Evolutionary conservation across 1,140 invertebrate genomes (phyloP).

Genomic region (Pygmarrhopalites habei): DNA sequence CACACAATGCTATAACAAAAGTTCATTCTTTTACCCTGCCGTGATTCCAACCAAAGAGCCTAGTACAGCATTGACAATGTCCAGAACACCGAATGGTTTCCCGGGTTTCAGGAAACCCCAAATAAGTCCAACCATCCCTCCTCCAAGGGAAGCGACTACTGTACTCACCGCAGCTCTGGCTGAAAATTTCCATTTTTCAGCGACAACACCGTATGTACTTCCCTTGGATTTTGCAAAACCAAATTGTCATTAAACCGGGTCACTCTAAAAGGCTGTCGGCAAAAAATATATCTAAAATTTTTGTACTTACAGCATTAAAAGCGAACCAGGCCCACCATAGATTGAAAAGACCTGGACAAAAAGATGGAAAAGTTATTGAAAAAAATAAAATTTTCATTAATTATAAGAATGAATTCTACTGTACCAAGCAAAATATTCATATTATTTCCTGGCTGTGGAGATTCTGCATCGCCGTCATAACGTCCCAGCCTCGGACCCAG

Average conservation of each 20-base stretch:
- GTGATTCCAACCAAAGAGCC: conserved; percentile 21
- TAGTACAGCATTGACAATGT: conserved; percentile 20
- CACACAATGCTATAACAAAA: no score
- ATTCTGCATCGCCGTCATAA: conserved; percentile 44
- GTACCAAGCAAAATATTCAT: conserved; percentile 51
- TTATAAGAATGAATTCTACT: no score
- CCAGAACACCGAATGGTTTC: conserved; percentile 45
- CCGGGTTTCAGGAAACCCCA: conserved; percentile 46
- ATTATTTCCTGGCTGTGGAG: conserved; percentile 49
- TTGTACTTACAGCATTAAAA: no score
- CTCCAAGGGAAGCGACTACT: conserved; percentile 48
- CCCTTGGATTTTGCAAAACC: no score
- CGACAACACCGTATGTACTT: conserved; percentile 49
- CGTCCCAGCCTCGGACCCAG: conserved; percentile 50
- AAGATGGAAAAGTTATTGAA: no score
- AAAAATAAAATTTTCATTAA: no score
- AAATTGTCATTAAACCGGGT: no score
- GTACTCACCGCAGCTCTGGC: conserved; percentile 50
- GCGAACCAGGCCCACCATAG: conserved; percentile 49
- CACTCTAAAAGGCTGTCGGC: no score
- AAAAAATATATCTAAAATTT: no score
- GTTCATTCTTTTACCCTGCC: no score
- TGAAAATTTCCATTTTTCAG: conserved; percentile 49
- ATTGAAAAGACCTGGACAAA: no score
- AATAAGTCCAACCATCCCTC: conserved; percentile 47